phyloP scores from a whole-genome alignment of 2,888 invertebrate species.

The Hirtodrosophila trivittata region DNA sequence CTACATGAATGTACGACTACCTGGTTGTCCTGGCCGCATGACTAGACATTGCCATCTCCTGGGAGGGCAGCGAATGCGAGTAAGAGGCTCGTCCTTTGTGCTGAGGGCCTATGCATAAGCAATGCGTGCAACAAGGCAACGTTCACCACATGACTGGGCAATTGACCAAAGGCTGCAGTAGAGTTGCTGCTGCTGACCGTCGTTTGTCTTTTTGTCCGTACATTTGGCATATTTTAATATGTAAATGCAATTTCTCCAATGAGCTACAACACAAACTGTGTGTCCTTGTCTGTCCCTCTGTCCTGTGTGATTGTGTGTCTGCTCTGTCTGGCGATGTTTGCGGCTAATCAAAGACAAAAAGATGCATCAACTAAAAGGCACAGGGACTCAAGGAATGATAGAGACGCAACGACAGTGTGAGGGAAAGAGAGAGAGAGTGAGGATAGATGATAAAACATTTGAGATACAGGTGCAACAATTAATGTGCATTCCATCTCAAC shows the following conservation, averaged over 20 bases:
- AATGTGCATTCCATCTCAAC: conserved; percentile 39
- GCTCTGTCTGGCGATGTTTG: conserved; percentile 54
- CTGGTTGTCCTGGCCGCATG: conserved; percentile 50
- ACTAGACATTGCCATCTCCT: conserved; percentile 64
- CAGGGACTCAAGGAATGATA: neutral
- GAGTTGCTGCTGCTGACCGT: conserved; percentile 22
- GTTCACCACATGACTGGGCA: conserved; percentile 60
- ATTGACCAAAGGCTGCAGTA: conserved; percentile 65
- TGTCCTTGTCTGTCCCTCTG: conserved; percentile 1
- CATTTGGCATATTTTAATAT: conserved; percentile 77
- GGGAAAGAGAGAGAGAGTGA: neutral
- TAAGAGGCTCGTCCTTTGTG: conserved; percentile 18
- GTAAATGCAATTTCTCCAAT: conserved; percentile 79
- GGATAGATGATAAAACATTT: neutral
- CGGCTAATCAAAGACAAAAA: conserved; percentile 74
- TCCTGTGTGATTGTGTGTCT: conserved; percentile 23
- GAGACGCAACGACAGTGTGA: neutral
- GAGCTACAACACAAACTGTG: conserved; percentile 51
- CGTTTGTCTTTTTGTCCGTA: conserved; percentile 21
- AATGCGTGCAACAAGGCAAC: conserved; percentile 59
- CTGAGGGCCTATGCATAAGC: conserved; percentile 66
- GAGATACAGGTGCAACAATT: conserved; percentile 56
- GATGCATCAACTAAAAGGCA: conserved; percentile 34
- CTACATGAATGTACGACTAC: conserved; percentile 26
- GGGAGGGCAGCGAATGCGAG: conserved; percentile 39